Percentiles rank a stretch among this genome's conserved stretches.
phyloP scores from a whole-genome alignment of 2,888 invertebrate species.

The Ceramica pisi region DNA sequence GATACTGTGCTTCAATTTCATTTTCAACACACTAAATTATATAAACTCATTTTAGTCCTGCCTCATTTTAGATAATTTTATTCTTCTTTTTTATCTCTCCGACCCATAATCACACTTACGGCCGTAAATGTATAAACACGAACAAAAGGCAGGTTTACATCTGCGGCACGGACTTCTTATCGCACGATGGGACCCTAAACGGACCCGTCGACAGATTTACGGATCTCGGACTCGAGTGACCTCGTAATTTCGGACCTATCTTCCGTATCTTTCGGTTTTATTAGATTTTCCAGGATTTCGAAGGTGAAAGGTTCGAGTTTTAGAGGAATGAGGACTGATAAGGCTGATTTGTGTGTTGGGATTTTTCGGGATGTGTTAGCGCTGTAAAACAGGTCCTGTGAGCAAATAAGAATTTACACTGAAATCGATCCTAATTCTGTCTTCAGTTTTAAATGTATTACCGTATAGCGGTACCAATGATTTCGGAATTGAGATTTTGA shows the following conservation, averaged over 20 bases:
- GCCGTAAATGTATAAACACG: slow-evolving; percentile 54
- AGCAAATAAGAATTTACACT: no score
- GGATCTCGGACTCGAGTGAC: slow-evolving; percentile 68
- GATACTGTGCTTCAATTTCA: not conserved
- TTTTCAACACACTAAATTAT: not conserved
- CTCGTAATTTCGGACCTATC: slow-evolving; percentile 68
- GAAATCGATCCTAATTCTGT: no score
- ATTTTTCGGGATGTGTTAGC: slow-evolving; percentile 28
- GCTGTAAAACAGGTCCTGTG: not conserved
- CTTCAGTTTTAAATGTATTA: no score
- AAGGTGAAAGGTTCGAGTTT: slow-evolving; percentile 67
- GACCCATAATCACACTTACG: slow-evolving; percentile 28
- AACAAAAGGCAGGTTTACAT: slow-evolving; percentile 57
- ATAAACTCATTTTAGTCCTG: not conserved
- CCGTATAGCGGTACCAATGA: no score
- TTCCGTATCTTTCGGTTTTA: slow-evolving; percentile 67
- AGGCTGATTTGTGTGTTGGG: slow-evolving; percentile 61
- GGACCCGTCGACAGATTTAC: slow-evolving; percentile 69
- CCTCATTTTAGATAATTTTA: slow-evolving; percentile 4
- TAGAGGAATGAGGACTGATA: slow-evolving; percentile 65
- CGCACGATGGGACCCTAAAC: slow-evolving; percentile 58
- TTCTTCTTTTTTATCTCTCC: slow-evolving; percentile 38
- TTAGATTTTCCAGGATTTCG: slow-evolving; percentile 65
- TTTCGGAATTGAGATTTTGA: no score
- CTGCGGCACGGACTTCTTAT: slow-evolving; percentile 60